phyloP scores from a whole-genome alignment of 2,113 vertebrate species.

The Phyllostomus discolor region DNA sequence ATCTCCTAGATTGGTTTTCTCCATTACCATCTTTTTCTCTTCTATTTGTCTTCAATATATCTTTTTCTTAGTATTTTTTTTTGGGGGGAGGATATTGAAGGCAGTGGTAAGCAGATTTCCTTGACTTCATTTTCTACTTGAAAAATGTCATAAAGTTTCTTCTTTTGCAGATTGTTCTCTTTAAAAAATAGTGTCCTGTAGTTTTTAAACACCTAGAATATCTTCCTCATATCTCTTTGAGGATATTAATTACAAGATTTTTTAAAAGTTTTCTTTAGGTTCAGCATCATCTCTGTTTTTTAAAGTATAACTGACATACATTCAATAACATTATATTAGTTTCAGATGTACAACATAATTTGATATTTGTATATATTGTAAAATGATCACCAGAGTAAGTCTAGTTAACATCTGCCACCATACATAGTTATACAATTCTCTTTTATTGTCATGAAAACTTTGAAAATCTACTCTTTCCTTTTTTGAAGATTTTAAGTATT shows the following conservation, averaged over 20 bases:
- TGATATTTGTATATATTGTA: not conserved
- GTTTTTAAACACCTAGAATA: not conserved
- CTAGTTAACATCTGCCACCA: too few relatives aligned
- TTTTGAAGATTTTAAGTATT: too few relatives aligned
- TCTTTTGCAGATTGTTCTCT: not conserved
- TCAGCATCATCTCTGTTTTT: not conserved
- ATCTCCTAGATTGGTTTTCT: not conserved
- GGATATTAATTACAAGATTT: constrained; percentile 6
- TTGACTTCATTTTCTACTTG: not conserved
- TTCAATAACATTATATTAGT: not conserved
- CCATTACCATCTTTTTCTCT: not conserved
- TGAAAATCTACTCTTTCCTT: too few relatives aligned
- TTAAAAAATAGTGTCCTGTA: not conserved
- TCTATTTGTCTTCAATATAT: not conserved
- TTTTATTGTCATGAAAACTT: too few relatives aligned
- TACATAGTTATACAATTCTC: too few relatives aligned
- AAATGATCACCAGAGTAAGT: too few relatives aligned
- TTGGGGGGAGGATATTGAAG: not conserved
- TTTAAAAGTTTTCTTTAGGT: not conserved
- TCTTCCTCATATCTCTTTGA: constrained; percentile 20
- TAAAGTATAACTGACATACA: not conserved
- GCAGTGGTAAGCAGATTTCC: not conserved
- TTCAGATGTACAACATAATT: not conserved
- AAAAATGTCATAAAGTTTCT: not conserved
- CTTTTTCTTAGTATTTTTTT: not conserved